These are phyloP conservation scores for Fratercula arctica DNA, from an alignment of 2,797 vertebrate species.

Conservation along the genomic window DNA sequence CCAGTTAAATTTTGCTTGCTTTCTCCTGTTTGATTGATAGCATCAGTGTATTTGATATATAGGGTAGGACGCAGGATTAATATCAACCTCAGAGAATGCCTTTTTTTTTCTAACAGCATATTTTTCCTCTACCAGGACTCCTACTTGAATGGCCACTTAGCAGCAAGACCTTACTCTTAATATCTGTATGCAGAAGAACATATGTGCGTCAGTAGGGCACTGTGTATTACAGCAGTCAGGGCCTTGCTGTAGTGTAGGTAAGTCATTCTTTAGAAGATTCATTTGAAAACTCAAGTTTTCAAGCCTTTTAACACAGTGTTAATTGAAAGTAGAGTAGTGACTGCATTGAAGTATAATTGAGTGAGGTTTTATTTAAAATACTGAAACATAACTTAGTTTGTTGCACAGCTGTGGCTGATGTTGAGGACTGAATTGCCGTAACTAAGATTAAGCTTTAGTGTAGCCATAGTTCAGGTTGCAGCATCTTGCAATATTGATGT, in stretches of 20 bases:
- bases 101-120: background rate
- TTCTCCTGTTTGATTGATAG: background rate
- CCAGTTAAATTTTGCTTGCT: background rate
- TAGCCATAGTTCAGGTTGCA: background rate
- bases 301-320: background rate
- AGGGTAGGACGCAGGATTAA: background rate
- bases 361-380: background rate
- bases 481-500: background rate
- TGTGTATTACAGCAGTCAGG: background rate
- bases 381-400: background rate
- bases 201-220: background rate
- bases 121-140: background rate
- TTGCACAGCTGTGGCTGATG: background rate
- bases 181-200: background rate
- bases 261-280: background rate
- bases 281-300: background rate
- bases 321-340: background rate
- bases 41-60: background rate
- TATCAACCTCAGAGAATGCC: background rate
- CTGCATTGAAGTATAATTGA: background rate
- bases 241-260: background rate
- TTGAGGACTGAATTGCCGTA: background rate
- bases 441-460: background rate
- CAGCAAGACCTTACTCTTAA: background rate
- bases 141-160: background rate